Conservation (phyloP, 2,888 invertebrate genomes). For the Cancer borealis region DNA sequence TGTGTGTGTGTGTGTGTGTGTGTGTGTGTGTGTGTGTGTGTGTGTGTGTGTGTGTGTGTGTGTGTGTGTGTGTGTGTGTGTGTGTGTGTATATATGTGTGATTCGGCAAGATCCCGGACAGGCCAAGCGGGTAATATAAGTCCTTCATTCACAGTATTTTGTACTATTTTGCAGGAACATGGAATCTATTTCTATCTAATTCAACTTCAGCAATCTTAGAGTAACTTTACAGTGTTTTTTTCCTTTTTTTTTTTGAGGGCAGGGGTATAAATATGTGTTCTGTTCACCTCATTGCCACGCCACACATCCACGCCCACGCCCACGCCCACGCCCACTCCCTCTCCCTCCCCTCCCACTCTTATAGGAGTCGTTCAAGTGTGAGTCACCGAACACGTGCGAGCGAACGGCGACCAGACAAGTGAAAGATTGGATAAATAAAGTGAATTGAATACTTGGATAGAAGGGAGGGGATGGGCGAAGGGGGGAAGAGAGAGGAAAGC, state of each 20-base stretch:
- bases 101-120: background rate
- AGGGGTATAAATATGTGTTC: background rate
- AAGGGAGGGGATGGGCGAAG: background rate
- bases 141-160: background rate
- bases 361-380: background rate
- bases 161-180: background rate
- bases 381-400: constrained; percentile 17
- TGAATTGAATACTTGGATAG: background rate
- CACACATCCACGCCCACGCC: too few relatives aligned
- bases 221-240: background rate
- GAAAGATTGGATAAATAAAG: constrained; percentile 26
- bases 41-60: too few relatives aligned
- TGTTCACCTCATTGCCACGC: background rate
- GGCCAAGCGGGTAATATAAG: background rate
- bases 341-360: background rate
- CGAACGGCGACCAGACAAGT: background rate
- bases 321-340: too few relatives aligned
- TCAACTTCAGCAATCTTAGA: background rate
- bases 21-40: too few relatives aligned
- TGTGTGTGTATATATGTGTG: too few relatives aligned
- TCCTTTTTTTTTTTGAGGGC: background rate
- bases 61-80: too few relatives aligned
- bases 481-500: background rate
- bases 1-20: too few relatives aligned
- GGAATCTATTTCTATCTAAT: background rate